Base-by-base conservation (phyloP, 2,113 vertebrate genomes). In the Silurus meridionalis region DNA sequence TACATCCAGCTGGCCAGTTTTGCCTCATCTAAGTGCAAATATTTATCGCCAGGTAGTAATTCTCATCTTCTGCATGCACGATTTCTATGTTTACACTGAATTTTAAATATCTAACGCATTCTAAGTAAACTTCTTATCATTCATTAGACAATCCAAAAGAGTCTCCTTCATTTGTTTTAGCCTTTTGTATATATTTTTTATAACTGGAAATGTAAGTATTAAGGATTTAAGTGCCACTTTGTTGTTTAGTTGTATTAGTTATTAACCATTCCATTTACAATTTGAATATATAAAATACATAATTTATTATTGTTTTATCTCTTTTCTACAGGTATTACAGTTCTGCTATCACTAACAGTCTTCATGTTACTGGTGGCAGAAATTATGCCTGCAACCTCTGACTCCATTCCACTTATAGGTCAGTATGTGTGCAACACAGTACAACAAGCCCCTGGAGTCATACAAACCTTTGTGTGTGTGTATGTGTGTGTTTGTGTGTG, bases 331-430 rank as follows among this genome's bases (percentile, higher is more conserved):
- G 91, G 91, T 57, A 92, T 92, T 71, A 92, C 91, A 25, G 91
- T 92, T 66, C 89, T 92, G 28, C 90, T 92, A 21, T 92, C 91
- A 58, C 90, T 92, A 77, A 92, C 91, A 52, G 91, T 92, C 53
- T 92, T 92, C 82, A 92, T 92, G 91, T 64, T 92, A 80, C 85
- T 92, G 82, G 91, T 92, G 78, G 91, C 91, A 37, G 91, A 92
- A 84, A 92, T 92, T 57, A 92, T 92, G 91, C 91, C 91, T 19
- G 91, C 91, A 28, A 92, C 91, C 2, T 92, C 91, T 60, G 91
- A 92, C 91, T 92, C 91, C 83, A 91, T 92, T 82, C 91, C 91
- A 50, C 91, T 92, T n/a, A 92, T 92, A 88, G 91, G 91, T 92
- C 88, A 86, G 75, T 80, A 52, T 83, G 48, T 60, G 28, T 57